Evolutionary conservation across 2,797 vertebrate genomes (phyloP), one percentile per base, ranked within the genome.

Genomic region (Momotus momota): DNA sequence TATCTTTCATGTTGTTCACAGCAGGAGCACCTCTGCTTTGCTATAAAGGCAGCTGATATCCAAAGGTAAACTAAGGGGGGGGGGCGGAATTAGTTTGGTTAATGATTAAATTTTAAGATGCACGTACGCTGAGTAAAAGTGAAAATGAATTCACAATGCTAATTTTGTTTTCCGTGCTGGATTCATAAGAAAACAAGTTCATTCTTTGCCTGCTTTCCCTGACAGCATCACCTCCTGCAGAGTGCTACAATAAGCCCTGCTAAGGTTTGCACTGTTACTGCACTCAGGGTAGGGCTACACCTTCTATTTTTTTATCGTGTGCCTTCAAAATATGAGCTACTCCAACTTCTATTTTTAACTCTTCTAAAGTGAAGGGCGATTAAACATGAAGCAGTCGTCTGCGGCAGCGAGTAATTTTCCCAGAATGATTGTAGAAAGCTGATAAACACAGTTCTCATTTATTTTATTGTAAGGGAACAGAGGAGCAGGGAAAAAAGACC

Each of bases 301-400:
- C 60, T 79, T 72, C 46, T n/a, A n/a, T 35, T 71, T 89, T 84
- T 72, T 62, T 45, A 7, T 45, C 25, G 4, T 3, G 2, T 86
- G 84, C 70, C 86, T 97, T 96, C 86, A 79, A 95, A 96, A 89
- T 72, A 45, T 7, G 49, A 95, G 89, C 78, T 79, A 48, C 67
- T 90, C 77, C 74, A 48, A 33, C 54, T 90, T 88, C 91, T 97
- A 81, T 97, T 96, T 97, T 97, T 96, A 96, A 84, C 90, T 92
- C 40, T 86, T 23, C 33, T 67, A 35, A 83, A 92, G 83, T 93
- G 93, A 96, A 97, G 92, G 5, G 23, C 91, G 86, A 93, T 92
- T 84, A 93, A 78, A 93, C 58, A 38, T 69, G 95, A 92, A 95
- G 86, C 75, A 71, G 40, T 31, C 75, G 80, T 90, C 86, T 10